Evolutionary conservation across 1,140 invertebrate species (phyloP).

Genomic region (Calliopsis andreniformis): DNA sequence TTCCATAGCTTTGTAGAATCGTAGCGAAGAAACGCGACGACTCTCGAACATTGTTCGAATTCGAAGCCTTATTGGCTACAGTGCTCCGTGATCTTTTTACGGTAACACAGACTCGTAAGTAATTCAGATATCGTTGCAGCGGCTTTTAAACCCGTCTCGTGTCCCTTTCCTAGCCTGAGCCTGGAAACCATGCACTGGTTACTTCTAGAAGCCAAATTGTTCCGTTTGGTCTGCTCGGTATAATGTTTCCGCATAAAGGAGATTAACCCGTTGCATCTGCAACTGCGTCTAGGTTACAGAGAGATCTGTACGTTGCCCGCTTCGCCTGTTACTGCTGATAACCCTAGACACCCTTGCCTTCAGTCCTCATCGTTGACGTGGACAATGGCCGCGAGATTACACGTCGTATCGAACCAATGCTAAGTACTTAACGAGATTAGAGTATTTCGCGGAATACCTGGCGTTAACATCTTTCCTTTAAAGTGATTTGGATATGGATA

Average conservation of each 20-base stretch:
- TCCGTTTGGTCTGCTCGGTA: slow-evolving; percentile 9
- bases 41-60: background rate
- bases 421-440: slow-evolving; percentile 47
- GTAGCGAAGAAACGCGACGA: background rate
- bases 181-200: slow-evolving; percentile 5
- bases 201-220: slow-evolving; percentile 39
- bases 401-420: slow-evolving; percentile 34
- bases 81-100: background rate
- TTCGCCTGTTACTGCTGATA: slow-evolving; percentile 52
- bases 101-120: background rate
- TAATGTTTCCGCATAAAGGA: slow-evolving; percentile 47
- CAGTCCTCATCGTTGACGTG: slow-evolving; percentile 18
- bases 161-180: slow-evolving; percentile 11
- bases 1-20: slow-evolving; percentile 1
- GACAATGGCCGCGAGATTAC: slow-evolving; percentile 50
- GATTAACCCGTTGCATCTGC: slow-evolving; percentile 57
- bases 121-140: background rate
- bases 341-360: slow-evolving; percentile 29
- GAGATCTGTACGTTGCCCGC: background rate
- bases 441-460: slow-evolving; percentile 8
- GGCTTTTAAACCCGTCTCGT: background rate
- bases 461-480: slow-evolving; percentile 24
- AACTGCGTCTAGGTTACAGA: slow-evolving; percentile 11
- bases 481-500: background rate
- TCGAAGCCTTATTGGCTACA: no score